Conservation (phyloP, 2,797 vertebrate species). For the Peromyscus attwateri region DNA sequence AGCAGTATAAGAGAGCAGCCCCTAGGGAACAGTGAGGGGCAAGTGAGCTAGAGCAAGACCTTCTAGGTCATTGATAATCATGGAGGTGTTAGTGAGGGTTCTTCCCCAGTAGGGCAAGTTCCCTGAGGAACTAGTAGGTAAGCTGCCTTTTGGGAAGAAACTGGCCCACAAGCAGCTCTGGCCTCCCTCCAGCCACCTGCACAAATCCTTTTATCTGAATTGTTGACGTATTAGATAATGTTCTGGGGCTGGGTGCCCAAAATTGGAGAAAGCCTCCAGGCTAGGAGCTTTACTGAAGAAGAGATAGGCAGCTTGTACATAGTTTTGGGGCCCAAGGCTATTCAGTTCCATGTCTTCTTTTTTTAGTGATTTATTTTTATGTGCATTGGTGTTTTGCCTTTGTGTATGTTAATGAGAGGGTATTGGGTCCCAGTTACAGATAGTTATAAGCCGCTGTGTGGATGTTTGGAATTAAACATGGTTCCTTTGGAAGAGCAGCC, state of each 20-base stretch:
- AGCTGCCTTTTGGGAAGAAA: not conserved
- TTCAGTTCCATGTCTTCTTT: not conserved
- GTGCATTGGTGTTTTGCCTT: not conserved
- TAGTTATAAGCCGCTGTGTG: not conserved
- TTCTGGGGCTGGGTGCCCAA: conserved; percentile 9
- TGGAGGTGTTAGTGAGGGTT: not conserved
- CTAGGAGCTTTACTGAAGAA: not conserved
- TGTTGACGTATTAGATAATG: not conserved
- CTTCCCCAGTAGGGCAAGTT: not conserved
- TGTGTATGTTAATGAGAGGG: not conserved
- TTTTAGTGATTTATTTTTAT: not conserved
- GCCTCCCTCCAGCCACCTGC: not conserved
- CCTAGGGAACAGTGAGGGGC: not conserved
- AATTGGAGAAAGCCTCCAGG: not conserved
- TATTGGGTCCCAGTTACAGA: not conserved
- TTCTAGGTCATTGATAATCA: not conserved
- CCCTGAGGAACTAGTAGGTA: not conserved
- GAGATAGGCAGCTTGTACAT: not conserved
- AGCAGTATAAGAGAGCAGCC: not conserved
- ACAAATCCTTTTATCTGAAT: not conserved
- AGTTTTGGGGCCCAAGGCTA: not conserved
- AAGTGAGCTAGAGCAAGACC: not conserved
- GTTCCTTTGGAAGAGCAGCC: not conserved
- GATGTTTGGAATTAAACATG: not conserved
- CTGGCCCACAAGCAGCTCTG: not conserved